Conservation (phyloP, 1,140 invertebrate species). For the Hycleus cichorii region DNA sequence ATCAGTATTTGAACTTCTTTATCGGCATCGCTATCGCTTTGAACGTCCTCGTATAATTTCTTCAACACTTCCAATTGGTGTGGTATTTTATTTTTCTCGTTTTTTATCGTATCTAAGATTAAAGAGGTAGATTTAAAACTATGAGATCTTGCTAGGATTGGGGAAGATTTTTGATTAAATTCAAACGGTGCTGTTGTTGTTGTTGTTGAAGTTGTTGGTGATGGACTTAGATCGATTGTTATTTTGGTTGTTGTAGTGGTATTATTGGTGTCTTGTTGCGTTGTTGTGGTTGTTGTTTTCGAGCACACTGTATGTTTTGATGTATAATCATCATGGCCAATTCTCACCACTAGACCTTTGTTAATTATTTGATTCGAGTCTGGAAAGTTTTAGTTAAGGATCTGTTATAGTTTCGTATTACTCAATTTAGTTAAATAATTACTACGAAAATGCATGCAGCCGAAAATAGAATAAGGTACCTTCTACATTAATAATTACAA, state of each 20-base stretch:
- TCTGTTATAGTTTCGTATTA: background rate
- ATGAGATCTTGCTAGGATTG: conserved; percentile 25
- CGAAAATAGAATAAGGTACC: conserved; percentile 11
- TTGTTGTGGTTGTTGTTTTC: conserved; percentile 32
- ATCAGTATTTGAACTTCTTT: conserved; percentile 43
- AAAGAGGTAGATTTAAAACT: conserved; percentile 41
- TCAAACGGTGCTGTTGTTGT: background rate
- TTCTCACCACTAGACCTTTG: conserved; percentile 40
- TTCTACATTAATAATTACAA: conserved; percentile 6
- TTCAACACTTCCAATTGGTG: conserved; percentile 38
- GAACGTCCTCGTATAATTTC: conserved; percentile 39
- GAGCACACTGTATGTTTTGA: conserved; percentile 34
- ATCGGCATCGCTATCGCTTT: conserved; percentile 41
- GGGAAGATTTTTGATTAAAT: conserved; percentile 6
- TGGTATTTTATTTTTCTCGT: conserved; percentile 12
- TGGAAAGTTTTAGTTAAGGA: conserved; percentile 19
- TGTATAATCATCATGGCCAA: conserved; percentile 32
- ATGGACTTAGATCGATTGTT: conserved; percentile 41
- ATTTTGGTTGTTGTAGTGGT: conserved; percentile 37
- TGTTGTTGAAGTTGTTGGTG: conserved; percentile 10
- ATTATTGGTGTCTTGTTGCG: conserved; percentile 23
- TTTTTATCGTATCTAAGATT: conserved; percentile 37
- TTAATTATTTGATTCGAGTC: conserved; percentile 37
- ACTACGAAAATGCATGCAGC: conserved; percentile 12
- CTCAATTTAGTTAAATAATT: conserved; percentile 4